Conservation (phyloP, 2,888 invertebrate species). For the Andricus quercusramuli region DNA sequence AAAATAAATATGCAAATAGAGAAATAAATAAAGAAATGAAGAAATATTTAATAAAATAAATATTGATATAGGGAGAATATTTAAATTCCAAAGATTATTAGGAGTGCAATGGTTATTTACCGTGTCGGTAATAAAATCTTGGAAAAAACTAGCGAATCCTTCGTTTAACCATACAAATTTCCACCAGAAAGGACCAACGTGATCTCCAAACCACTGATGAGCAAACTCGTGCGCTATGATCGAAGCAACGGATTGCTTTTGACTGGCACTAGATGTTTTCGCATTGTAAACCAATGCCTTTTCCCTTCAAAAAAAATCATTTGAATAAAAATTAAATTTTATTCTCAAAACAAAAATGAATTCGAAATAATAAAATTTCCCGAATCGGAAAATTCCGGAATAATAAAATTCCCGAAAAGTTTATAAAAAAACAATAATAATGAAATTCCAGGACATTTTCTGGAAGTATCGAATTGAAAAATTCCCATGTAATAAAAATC, state of each 20-base stretch:
- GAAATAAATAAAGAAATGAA: too few species aligned
- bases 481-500: too few species aligned
- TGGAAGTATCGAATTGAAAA: too few species aligned
- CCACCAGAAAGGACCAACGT: conserved; percentile 89
- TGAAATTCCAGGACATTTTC: too few species aligned
- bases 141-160: conserved; percentile 87
- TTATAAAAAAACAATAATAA: too few species aligned
- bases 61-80: neutral
- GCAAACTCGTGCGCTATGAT: conserved; percentile 89
- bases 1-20: too few species aligned
- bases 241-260: conserved; percentile 83
- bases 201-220: conserved; percentile 91
- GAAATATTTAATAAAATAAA: too few species aligned
- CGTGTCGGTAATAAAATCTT: conserved; percentile 81
- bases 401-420: too few species aligned
- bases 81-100: neutral
- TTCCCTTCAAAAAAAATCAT: conserved; percentile 54
- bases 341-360: conserved; percentile 63
- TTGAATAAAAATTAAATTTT: too few species aligned
- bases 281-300: conserved; percentile 65
- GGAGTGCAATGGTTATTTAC: conserved; percentile 72
- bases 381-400: too few species aligned
- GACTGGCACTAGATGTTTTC: conserved; percentile 79
- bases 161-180: conserved; percentile 87
- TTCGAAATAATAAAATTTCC: too few species aligned